phyloP scores from a whole-genome alignment of 1,140 invertebrate genomes.

The Drosophila yakuba region DNA sequence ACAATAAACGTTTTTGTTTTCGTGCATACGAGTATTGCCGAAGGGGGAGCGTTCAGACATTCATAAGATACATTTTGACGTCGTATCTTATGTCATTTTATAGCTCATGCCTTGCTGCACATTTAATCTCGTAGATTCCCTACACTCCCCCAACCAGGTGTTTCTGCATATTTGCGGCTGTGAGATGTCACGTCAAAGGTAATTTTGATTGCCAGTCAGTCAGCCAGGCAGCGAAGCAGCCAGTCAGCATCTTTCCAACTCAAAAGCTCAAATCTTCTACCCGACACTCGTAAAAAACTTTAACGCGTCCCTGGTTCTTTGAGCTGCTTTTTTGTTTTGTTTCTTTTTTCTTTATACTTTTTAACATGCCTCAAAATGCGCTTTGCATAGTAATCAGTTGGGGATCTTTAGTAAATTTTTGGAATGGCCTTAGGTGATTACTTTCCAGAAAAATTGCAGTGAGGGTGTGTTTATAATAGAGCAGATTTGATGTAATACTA shows the following conservation, averaged over 20 bases:
- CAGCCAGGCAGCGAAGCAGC: conserved; percentile 46
- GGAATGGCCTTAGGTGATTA: conserved; percentile 16
- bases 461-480: conserved; percentile 2
- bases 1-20: conserved; percentile 62
- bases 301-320: conserved; percentile 12
- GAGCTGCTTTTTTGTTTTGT: conserved; percentile 8
- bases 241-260: conserved; percentile 28
- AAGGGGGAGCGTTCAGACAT: conserved; percentile 27
- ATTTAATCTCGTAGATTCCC: conserved; percentile 65
- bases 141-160: conserved; percentile 35
- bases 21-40: conserved; percentile 4
- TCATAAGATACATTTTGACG: conserved; percentile 65
- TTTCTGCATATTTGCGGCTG: conserved; percentile 69
- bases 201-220: conserved; percentile 64
- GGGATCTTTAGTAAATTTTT: conserved; percentile 6
- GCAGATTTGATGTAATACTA: neutral
- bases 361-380: conserved; percentile 36
- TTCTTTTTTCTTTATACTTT: conserved; percentile 9
- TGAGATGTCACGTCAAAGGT: conserved; percentile 66
- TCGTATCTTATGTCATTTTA: conserved; percentile 69
- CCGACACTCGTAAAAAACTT: conserved; percentile 35
- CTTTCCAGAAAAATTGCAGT: neutral
- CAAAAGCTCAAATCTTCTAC: conserved; percentile 30
- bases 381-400: conserved; percentile 45
- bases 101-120: conserved; percentile 64